Evolutionary conservation across 2,888 invertebrate genomes (phyloP), one percentile per base, ranked within the genome.

Genomic region (Parnassius glacialis): DNA sequence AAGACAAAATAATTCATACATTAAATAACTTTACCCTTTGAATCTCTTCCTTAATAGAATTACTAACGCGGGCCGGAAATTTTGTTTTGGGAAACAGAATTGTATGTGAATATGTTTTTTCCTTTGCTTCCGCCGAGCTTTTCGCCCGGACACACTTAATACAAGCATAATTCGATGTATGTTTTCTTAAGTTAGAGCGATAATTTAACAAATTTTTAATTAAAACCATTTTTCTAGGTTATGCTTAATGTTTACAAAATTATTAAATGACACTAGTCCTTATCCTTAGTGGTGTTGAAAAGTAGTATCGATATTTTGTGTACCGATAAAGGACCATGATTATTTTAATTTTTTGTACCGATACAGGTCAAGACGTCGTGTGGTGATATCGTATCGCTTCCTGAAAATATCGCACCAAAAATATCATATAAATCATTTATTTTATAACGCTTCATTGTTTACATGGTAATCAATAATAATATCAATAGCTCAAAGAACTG

Each of bases 61-160:
- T 83, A 64, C 64, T 85, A 7, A 83, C 79, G 60, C 90, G 79
- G 61, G 81, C 73, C 55, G 89, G 85, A 75, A 88, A 88, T 76
- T 83, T 79, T 0, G 87, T 86, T 76, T 87, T 90, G 3, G 90
- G 90, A 13, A 84, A 83, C 9, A 90, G 72, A 73, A 90, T 81
- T 42, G 90, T 90, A 64, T 90, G 85, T 42, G 90, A 89, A 79
- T 91, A 90, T 7, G 82, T 76, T 69, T 90, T 90, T 1, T 78
- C 87, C 68, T 85, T 88, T 2, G 81, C 77, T 60, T 84, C 83
- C 9, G 71, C 72, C 42, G 89, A 80, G 72, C 83, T 85, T 75
- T 85, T 87, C 16, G 62, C 60, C 25, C 88, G 82, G 2, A 70
- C 48, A 52, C 75, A 81, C 47, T 69, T 68, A 13, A 71, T 45